Percentiles rank a stretch among this genome's conserved stretches.
phyloP scores from a whole-genome alignment of 2,113 vertebrate species.

The cat (Felis catus) region F.catus_Fca126_mat1.0 CM031414.1:122859501-122860000 shows the following conservation, averaged over 20 bases:
- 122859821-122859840: background rate
- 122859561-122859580: background rate
- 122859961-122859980: background rate
- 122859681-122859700: background rate
- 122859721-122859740: background rate
- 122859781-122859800: background rate
- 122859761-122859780: background rate
- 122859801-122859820: background rate
- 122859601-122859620: background rate
- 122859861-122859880: background rate
- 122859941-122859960: background rate
- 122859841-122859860: background rate
- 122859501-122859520: background rate
- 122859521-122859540: background rate
- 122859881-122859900: background rate
- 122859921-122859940: background rate
- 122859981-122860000: background rate
- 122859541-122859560: background rate
- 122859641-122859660: background rate
- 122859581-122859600: background rate
- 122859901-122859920: background rate
- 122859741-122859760: background rate
- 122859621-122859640: background rate
- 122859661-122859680: background rate
- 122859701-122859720: background rate